Evolutionary conservation across 2,888 invertebrate genomes (phyloP).

Genomic region (Lasiommata megera): DNA sequence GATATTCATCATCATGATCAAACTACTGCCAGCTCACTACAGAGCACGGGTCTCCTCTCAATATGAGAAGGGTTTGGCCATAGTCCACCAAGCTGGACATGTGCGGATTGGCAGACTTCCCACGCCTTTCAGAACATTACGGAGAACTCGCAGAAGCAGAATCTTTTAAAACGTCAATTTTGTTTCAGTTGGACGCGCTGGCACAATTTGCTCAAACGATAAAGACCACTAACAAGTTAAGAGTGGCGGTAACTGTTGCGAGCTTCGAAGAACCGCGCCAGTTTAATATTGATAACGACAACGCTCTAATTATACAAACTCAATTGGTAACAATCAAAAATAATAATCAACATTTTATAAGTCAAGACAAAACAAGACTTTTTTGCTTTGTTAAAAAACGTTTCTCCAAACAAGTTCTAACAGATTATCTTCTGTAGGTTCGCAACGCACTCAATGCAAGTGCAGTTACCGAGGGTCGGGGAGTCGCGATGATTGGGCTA

Average conservation of each 20-base stretch:
- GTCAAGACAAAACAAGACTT: neutral
- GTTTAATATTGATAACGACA: slow-evolving; percentile 88
- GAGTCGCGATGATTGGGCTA: slow-evolving; percentile 87
- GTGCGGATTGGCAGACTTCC: too few species aligned
- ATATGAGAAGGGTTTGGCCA: too few species aligned
- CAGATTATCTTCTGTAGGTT: slow-evolving; percentile 44
- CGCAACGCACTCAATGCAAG: slow-evolving; percentile 83
- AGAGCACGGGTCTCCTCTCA: too few species aligned
- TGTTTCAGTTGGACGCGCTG: slow-evolving; percentile 68
- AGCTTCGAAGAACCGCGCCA: slow-evolving; percentile 72
- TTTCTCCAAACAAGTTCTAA: neutral
- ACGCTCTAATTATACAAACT: slow-evolving; percentile 91
- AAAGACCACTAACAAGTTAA: slow-evolving; percentile 58
- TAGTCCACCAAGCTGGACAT: too few species aligned
- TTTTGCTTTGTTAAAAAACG: too few species aligned
- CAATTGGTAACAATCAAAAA: slow-evolving; percentile 80
- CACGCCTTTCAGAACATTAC: too few species aligned
- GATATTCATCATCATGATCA: too few species aligned
- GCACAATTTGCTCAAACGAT: slow-evolving; percentile 64
- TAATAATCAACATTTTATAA: neutral
- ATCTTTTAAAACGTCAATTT: neutral
- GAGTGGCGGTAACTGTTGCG: slow-evolving; percentile 63
- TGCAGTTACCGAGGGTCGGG: slow-evolving; percentile 89
- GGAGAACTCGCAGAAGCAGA: too few species aligned
- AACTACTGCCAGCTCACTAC: too few species aligned